These are phyloP conservation scores for Urosaurus nigricauda DNA, from an alignment of 2,797 vertebrate genomes.

Conservation along the genomic window DNA sequence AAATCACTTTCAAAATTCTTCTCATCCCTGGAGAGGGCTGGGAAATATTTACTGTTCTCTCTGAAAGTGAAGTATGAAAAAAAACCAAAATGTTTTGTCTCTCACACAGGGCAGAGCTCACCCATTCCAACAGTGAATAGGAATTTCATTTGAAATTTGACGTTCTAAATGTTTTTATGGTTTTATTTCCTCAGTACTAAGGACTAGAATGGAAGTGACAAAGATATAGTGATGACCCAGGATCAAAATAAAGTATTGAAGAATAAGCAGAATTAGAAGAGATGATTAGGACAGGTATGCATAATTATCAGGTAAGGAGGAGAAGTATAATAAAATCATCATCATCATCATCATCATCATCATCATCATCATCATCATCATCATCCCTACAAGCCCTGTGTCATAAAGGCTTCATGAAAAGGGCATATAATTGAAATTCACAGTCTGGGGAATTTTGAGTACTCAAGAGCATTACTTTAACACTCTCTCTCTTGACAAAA, in stretches of 20 bases:
- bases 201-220: background rate
- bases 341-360: too few species aligned
- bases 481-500: conserved; percentile 32
- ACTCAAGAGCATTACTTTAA: conserved; percentile 41
- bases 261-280: background rate
- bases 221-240: conserved; percentile 20
- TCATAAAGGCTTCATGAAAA: conserved; percentile 27
- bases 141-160: too few species aligned
- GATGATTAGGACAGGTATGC: conserved; percentile 13
- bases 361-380: too few species aligned
- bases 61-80: too few species aligned
- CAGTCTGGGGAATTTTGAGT: conserved; percentile 30
- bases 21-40: too few species aligned
- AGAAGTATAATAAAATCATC: too few species aligned
- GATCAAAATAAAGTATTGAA: conserved; percentile 1
- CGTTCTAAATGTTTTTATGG: too few species aligned
- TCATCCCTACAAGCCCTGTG: background rate
- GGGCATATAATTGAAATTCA: conserved; percentile 14
- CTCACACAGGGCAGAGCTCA: too few species aligned
- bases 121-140: too few species aligned
- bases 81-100: too few species aligned
- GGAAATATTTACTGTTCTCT: too few species aligned
- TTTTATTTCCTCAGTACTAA: background rate
- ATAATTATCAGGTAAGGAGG: background rate
- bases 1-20: too few species aligned